Percentiles rank a stretch among this genome's conserved stretches.
Conservation (phyloP, 2,888 invertebrate genomes). For the Melangyna quadrimaculata region DNA sequence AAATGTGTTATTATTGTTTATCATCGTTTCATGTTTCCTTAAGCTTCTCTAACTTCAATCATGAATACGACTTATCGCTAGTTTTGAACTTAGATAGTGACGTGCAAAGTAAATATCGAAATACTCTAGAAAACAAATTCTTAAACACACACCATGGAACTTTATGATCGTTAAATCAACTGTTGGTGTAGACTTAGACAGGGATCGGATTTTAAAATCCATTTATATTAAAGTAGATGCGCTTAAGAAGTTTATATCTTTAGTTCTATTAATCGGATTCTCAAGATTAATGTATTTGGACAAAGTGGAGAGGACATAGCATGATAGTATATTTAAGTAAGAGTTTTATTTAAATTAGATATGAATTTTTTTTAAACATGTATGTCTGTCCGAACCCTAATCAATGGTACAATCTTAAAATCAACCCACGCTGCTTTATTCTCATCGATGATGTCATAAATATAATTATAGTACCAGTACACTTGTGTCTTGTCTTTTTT, state of each 20-base stretch:
- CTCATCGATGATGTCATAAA: conserved; percentile 62
- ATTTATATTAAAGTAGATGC: too few species aligned
- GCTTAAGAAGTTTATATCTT: too few species aligned
- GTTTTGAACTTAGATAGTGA: background rate
- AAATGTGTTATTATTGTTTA: background rate
- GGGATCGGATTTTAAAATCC: background rate
- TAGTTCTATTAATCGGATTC: too few species aligned
- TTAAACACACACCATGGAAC: background rate
- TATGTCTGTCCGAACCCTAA: background rate
- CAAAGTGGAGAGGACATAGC: too few species aligned
- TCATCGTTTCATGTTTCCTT: background rate
- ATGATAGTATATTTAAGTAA: too few species aligned
- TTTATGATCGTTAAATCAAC: background rate
- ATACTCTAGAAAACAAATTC: background rate
- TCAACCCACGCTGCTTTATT: conserved; percentile 52
- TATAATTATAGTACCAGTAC: conserved; percentile 25
- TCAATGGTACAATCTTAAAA: background rate
- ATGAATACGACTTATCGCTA: background rate
- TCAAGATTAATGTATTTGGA: too few species aligned
- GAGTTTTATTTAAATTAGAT: too few species aligned
- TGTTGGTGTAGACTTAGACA: background rate
- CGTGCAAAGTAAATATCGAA: background rate
- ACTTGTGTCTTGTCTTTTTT: background rate
- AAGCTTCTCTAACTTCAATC: background rate
- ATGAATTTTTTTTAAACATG: too few species aligned